Evolutionary conservation across 2,113 vertebrate species (phyloP).

Genomic region (Oriolus oriolus): DNA sequence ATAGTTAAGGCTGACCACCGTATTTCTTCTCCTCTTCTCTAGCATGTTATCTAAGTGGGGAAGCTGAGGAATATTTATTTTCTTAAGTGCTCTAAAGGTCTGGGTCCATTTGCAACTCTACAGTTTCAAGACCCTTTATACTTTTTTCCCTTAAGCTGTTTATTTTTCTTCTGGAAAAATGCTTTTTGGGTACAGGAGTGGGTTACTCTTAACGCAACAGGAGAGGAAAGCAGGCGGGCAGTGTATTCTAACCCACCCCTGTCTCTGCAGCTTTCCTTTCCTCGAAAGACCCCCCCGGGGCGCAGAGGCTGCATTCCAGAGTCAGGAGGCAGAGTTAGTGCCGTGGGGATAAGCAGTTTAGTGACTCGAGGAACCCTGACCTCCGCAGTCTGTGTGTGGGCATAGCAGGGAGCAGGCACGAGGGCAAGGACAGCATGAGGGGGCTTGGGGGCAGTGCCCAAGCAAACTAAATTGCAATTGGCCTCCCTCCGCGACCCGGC

Average conservation of each 20-base stretch:
- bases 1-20: neutral
- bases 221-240: neutral
- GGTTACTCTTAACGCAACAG: neutral
- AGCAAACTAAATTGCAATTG: rapidly evolving
- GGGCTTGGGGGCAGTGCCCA: neutral
- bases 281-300: neutral
- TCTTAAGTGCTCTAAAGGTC: neutral
- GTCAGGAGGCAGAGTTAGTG: neutral
- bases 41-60: rapidly evolving
- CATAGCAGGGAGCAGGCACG: neutral
- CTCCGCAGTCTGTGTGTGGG: neutral
- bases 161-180: neutral
- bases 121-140: neutral
- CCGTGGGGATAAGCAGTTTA: neutral
- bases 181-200: too few relatives aligned
- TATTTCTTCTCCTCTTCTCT: neutral
- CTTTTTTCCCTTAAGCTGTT: rapidly evolving
- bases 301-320: neutral
- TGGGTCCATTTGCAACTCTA: neutral
- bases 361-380: neutral
- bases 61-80: neutral
- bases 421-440: rapidly evolving
- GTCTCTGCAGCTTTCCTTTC: rapidly evolving
- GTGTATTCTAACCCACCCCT: rapidly evolving
- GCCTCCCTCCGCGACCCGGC: neutral